Conservation (phyloP, 2,797 vertebrate genomes). For the Gymnoscopelus microlampas region DNA sequence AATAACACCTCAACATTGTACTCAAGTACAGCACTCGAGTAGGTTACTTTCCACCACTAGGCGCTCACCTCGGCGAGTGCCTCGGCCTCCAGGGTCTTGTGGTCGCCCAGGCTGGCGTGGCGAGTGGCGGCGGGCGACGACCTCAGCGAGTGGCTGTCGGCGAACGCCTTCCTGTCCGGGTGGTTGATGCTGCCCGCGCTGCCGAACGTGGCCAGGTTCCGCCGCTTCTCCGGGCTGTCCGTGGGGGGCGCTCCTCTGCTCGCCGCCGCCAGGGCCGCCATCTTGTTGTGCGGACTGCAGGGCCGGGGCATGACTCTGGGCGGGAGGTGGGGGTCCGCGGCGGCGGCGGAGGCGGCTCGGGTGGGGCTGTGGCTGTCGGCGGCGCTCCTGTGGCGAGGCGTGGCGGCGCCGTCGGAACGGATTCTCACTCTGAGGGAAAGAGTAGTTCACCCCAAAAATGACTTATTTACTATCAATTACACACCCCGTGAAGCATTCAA, state of each 20-base stretch:
- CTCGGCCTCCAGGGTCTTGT: slow-evolving; percentile 93
- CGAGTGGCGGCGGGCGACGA: slow-evolving; percentile 85
- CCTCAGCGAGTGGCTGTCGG: slow-evolving; percentile 84
- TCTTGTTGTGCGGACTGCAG: slow-evolving; percentile 93
- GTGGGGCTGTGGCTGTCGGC: slow-evolving; percentile 89
- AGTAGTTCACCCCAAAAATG: too few species aligned
- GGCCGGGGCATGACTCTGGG: slow-evolving; percentile 90
- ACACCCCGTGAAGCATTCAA: too few species aligned
- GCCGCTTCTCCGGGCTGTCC: slow-evolving; percentile 92
- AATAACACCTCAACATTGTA: too few species aligned
- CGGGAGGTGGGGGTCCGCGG: slow-evolving; percentile 63
- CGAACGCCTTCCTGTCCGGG: slow-evolving; percentile 87
- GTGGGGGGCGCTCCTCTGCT: too few species aligned
- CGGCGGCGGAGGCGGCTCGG: slow-evolving; percentile 55
- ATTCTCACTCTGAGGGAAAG: slow-evolving; percentile 83
- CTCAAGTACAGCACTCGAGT: too few species aligned
- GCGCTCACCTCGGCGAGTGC: slow-evolving; percentile 90
- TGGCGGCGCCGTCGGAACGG: slow-evolving; percentile 90
- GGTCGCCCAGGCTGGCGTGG: slow-evolving; percentile 92
- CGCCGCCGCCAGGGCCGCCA: slow-evolving; percentile 57
- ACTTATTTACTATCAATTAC: too few species aligned
- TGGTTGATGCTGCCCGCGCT: slow-evolving; percentile 89
- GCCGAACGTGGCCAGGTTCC: slow-evolving; percentile 87
- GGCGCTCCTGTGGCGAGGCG: slow-evolving; percentile 85
- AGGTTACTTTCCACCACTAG: neutral